Base-by-base conservation (phyloP, 2,888 invertebrate genomes). In the Alentia gelatinosa region DNA sequence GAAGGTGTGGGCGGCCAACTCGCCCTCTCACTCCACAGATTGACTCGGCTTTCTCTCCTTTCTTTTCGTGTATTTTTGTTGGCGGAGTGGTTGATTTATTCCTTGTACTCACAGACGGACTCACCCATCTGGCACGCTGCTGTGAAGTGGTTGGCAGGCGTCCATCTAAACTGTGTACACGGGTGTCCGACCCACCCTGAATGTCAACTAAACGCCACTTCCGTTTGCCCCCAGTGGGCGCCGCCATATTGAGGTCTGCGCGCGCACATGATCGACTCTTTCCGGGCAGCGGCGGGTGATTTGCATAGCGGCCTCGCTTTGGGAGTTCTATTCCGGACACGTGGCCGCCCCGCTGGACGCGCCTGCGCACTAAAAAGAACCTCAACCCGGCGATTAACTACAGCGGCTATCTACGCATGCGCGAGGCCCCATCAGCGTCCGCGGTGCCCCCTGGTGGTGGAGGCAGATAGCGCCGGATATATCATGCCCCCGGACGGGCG, bases 191-290 rank as follows among this genome's bases (percentile, higher is more conserved):
- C 79, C 79, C 19, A 1, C 79, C n/a, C 35, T 79, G 79, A 79
- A 79, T 79, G 79, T 79, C 35, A 79, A 79, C 79, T 79, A 79
- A 79, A 79, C 79, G 30, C 23, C 39, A 35, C 79, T 79, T 79
- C 79, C 79, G 79, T 9, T n/a, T n/a, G n/a, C n/a, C n/a, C n/a
- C n/a, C n/a, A n/a, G n/a, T n/a, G n/a, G 23, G n/a, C 7, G 79
- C 37, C 39, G 79, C 79, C 79, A 79, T 79, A 79, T 79, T 79
- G 79, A 1, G 39, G 35, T 35, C 79, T 23, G 79, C 39, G 79
- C 79, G 79, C 37, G 79, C 79, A 79, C 79, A 79, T 39, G 79
- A 79, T 79, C 79, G 79, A 79, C 39, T 35, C 23, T 26, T 79
- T 79, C 79, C 39, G 79, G 79, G 37, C 19, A n/a, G n/a, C n/a